Evolutionary conservation across 2,888 invertebrate genomes (phyloP).

Genomic region (Drosophila conformis): DNA sequence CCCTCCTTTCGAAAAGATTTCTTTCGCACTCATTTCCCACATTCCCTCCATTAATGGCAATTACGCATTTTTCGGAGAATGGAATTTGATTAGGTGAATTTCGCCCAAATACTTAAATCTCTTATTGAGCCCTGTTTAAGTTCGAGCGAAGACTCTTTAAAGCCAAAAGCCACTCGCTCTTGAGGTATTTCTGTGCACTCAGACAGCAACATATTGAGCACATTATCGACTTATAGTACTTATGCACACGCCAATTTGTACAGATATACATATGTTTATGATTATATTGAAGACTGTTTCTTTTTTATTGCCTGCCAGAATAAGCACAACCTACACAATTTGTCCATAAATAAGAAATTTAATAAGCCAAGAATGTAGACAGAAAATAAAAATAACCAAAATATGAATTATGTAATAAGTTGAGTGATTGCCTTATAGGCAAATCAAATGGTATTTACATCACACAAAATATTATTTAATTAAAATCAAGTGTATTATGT

Average conservation of each 20-base stretch:
- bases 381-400: conserved; percentile 10
- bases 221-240: conserved; percentile 46
- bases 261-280: conserved; percentile 12
- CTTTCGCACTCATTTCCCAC: neutral
- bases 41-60: conserved; percentile 66
- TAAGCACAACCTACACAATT: conserved; percentile 50
- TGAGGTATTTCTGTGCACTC: conserved; percentile 20
- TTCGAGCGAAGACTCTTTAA: conserved; percentile 17
- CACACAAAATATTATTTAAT: neutral
- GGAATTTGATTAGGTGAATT: conserved; percentile 63
- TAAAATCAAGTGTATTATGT: neutral
- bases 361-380: conserved; percentile 64
- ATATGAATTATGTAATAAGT: conserved; percentile 2
- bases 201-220: conserved; percentile 21
- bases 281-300: conserved; percentile 21
- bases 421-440: conserved; percentile 1
- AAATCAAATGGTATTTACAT: neutral
- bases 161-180: neutral
- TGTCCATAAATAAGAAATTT: conserved; percentile 71
- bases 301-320: conserved; percentile 39
- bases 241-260: conserved; percentile 31
- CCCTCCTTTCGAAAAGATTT: conserved; percentile 6
- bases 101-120: conserved; percentile 55
- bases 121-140: conserved; percentile 24
- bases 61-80: conserved; percentile 60